Evolutionary conservation across 2,888 invertebrate genomes (phyloP).

Genomic region (Drosophila villosipedis): DNA sequence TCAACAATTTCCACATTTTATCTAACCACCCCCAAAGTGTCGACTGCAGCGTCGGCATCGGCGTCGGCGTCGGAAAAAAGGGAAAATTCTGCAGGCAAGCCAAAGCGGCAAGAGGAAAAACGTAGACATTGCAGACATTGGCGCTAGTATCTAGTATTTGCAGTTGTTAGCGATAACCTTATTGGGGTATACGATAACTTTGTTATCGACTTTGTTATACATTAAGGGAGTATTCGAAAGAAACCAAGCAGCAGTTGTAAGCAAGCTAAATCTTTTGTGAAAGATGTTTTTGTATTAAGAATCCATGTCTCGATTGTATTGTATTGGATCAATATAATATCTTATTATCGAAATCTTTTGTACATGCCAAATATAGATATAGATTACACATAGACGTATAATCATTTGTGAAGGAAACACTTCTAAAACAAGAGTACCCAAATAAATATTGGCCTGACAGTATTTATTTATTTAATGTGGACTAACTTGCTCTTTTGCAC

Average conservation of each 20-base stretch:
- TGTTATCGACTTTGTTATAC: conserved; percentile 40
- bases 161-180: conserved; percentile 56
- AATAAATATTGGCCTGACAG: background rate
- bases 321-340: background rate
- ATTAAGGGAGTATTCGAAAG: background rate
- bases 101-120: conserved; percentile 22
- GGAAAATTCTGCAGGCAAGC: conserved; percentile 64
- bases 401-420: background rate
- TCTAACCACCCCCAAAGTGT: conserved; percentile 80
- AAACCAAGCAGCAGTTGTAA: background rate
- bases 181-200: conserved; percentile 35
- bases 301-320: background rate
- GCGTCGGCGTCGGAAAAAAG: conserved; percentile 42
- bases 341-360: background rate
- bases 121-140: conserved; percentile 47
- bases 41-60: conserved; percentile 59
- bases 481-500: too few species aligned
- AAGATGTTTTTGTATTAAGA: background rate
- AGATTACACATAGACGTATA: too few species aligned
- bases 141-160: conserved; percentile 46
- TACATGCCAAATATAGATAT: background rate
- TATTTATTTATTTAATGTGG: background rate
- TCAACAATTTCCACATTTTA: conserved; percentile 82
- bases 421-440: fast-evolving
- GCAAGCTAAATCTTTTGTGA: background rate